Evolutionary conservation across 2,113 vertebrate species (phyloP).

Genomic region (Lynx canadensis): DNA sequence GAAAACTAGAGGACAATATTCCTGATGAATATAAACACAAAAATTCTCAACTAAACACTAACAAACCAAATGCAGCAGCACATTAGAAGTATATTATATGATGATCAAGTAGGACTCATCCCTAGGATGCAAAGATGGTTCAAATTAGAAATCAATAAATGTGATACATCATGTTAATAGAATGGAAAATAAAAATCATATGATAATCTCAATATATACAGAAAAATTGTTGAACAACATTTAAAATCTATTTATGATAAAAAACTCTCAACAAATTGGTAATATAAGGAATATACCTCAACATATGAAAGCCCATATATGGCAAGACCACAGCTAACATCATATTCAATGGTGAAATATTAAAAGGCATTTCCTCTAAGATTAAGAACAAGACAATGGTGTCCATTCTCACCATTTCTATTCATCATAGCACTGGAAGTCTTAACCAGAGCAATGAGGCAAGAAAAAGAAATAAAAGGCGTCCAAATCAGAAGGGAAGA

Average conservation of each 20-base stretch:
- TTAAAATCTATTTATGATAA: neutral
- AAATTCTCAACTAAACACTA: neutral
- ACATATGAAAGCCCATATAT: neutral
- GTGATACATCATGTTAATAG: neutral
- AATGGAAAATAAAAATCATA: neutral
- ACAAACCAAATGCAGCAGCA: neutral
- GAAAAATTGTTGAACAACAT: neutral
- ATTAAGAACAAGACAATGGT: neutral
- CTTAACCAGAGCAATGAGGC: neutral
- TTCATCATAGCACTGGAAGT: neutral
- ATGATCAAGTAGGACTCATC: neutral
- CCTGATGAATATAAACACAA: neutral
- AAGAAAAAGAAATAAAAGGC: neutral
- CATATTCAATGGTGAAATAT: neutral
- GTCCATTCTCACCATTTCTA: neutral
- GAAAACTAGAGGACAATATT: neutral
- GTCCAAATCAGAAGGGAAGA: neutral
- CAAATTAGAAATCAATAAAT: neutral
- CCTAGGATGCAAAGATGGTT: neutral
- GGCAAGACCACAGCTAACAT: neutral
- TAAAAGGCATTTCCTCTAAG: neutral
- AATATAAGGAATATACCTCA: neutral
- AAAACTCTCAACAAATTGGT: neutral
- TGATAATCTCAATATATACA: neutral
- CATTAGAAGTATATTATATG: neutral